These are phyloP conservation scores for Acridotheres tristis DNA, from an alignment of 2,797 vertebrate genomes.

Conservation along the genomic window DNA sequence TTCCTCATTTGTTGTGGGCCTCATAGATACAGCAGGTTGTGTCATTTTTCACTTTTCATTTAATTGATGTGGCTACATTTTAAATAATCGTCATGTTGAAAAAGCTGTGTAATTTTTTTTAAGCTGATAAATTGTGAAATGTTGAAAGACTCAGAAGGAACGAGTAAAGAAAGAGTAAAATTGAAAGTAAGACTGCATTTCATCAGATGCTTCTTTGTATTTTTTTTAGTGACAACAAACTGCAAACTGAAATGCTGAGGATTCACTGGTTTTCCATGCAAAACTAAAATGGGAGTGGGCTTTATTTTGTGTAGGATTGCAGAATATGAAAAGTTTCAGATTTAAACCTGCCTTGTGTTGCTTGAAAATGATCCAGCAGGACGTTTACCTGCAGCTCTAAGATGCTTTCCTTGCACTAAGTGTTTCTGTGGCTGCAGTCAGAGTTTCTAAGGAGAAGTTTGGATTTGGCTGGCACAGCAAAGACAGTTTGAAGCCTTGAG, in stretches of 20 bases:
- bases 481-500: neutral
- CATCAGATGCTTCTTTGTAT: neutral
- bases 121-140: neutral
- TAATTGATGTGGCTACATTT: neutral
- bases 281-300: neutral
- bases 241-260: neutral
- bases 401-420: neutral
- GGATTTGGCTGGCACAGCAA: neutral
- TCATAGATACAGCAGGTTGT: neutral
- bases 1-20: neutral
- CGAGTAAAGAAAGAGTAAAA: neutral
- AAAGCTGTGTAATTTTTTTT: neutral
- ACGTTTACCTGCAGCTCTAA: neutral
- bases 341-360: neutral
- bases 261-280: neutral
- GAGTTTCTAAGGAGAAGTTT: neutral
- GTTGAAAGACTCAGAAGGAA: neutral
- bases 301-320: neutral
- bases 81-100: neutral
- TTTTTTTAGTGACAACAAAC: neutral
- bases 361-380: neutral
- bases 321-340: fast-evolving
- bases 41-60: neutral
- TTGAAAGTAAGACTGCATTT: neutral
- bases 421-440: neutral